A percentile compares a stretch with the other conserved stretches of the same genome.
phyloP scores from a whole-genome alignment of 2,797 vertebrate genomes.

The Phrynocephalus vlangalii region DNA sequence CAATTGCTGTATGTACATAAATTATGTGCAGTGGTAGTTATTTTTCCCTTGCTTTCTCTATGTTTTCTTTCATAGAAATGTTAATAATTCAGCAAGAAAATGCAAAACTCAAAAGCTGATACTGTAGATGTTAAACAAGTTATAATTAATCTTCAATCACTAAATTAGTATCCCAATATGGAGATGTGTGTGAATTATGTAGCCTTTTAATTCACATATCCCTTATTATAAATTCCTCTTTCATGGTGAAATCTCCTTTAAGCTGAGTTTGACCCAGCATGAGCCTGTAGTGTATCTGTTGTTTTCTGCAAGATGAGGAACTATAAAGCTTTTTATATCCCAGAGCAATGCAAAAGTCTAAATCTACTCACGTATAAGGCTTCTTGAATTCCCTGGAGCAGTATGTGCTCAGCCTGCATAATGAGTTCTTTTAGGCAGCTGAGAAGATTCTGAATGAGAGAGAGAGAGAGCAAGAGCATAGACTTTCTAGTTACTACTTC shows the following conservation, averaged over 20 bases:
- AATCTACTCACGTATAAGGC: not conserved
- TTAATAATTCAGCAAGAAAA: not conserved
- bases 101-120: not conserved
- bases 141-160: not conserved
- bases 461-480: not conserved
- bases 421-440: not conserved
- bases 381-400: not conserved
- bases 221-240: not conserved
- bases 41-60: not conserved
- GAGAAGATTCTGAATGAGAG: not conserved
- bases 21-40: not conserved
- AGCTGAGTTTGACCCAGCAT: not conserved
- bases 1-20: not conserved
- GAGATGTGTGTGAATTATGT: fast-evolving
- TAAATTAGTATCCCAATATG: conserved; percentile 25
- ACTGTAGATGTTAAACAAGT: not conserved
- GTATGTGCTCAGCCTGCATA: fast-evolving
- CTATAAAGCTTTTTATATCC: not conserved
- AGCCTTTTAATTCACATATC: not conserved
- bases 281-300: not conserved
- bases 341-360: not conserved
- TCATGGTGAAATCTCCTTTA: not conserved
- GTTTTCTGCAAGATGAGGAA: conserved; percentile 10
- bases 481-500: not conserved
- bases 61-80: not conserved